Base-by-base conservation (phyloP, 2,888 invertebrate species). In the Drosophila suboccidentalis region DNA sequence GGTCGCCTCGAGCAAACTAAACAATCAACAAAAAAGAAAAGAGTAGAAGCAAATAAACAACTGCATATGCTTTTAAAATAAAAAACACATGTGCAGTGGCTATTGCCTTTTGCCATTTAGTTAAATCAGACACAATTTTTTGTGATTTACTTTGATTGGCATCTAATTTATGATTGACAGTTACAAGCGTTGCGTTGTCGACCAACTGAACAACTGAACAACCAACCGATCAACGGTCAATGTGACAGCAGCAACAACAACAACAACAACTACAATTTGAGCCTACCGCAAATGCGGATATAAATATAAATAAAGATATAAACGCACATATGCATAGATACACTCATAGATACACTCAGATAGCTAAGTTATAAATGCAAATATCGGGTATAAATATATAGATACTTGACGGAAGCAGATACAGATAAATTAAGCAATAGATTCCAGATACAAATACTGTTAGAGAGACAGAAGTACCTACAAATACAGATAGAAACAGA, bases 101-200 rank as follows among this genome's bases (percentile, higher is more conserved):
- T 41, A 46, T 58, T 60, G 71, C 79, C 64, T 46, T 68, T 75
- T 73, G 71, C 70, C 77, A 84, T 89, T 87, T 77, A 84, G 87
- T 87, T 77, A 75, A 87, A 85, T 85, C 75, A 72, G 71, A 53
- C 61, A 73, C 76, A 88, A 82, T 79, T 79, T 82, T 71, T 87
- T 72, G 71, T 87, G 79, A 85, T 89, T 89, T 75, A 79, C 73
- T 82, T 84, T 85, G 85, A 85, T 89, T 85, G 88, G 77, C 86
- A 76, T 74, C 85, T 77, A 90, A 86, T 86, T 90, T 86, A 90
- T 90, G 90, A 86, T 90, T 90, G 86, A 90, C 90, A 86, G 90
- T 76, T 88, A 73, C 82, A 85, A 89, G 84, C 85, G 72, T 77
- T 88, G 62, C 71, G 57, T 51, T 53, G 58, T 36, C 58, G 65